A percentile compares a stretch with the other conserved stretches of the same genome.
Evolutionary conservation across 2,888 invertebrate species (phyloP).

Genomic region (Archips xylosteana): DNA sequence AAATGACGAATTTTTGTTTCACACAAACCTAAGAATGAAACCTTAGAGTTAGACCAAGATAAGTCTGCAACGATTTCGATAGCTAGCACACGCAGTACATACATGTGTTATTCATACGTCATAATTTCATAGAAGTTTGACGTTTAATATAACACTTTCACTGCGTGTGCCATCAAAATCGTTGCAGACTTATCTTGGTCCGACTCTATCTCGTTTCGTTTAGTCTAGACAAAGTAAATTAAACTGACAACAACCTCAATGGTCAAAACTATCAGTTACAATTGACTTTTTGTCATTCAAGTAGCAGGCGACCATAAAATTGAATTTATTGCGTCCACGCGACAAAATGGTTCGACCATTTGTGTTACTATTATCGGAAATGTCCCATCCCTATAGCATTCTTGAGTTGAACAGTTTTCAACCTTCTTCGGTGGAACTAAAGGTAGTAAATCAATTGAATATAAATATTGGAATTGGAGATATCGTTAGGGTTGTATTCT

Average conservation of each 20-base stretch:
- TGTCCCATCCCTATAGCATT: conserved; percentile 50
- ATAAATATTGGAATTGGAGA: neutral
- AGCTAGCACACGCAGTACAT: no score
- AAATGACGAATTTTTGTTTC: no score
- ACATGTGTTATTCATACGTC: no score
- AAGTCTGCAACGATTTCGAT: no score
- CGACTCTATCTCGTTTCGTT: neutral
- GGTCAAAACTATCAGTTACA: conserved; percentile 55
- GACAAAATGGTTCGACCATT: conserved; percentile 58
- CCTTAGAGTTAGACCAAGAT: no score
- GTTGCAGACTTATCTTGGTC: no score
- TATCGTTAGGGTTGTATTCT: neutral
- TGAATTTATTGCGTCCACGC: conserved; percentile 77
- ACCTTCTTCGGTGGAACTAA: neutral
- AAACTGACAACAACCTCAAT: conserved; percentile 18
- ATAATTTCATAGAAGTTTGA: no score
- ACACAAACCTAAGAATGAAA: no score
- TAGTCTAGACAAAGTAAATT: conserved; percentile 25
- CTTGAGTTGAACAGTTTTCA: conserved; percentile 8
- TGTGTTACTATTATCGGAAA: conserved; percentile 52
- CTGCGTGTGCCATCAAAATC: no score
- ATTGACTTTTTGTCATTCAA: conserved; percentile 46
- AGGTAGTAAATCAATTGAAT: neutral
- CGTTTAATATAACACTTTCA: no score
- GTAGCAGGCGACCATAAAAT: conserved; percentile 66